A percentile compares a stretch with the other conserved stretches of the same genome.
Evolutionary conservation across 2,113 vertebrate species (phyloP).

Genomic region (Fukomys damarensis): DNA sequence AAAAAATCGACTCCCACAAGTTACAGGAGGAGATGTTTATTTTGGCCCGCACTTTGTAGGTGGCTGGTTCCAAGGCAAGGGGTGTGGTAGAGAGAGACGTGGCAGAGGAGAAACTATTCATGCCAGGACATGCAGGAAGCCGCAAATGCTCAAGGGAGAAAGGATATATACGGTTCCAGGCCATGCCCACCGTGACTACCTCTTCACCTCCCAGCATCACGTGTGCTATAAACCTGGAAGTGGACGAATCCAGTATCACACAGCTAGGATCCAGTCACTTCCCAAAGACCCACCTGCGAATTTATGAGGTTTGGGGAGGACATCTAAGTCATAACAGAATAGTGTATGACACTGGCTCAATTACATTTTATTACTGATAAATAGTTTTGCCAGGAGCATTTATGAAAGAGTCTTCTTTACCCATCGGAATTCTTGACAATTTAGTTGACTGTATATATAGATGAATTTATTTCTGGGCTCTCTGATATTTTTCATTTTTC

Average conservation of each 20-base stretch:
- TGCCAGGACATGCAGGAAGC: background rate
- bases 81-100: background rate
- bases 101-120: background rate
- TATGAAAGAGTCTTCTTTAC: background rate
- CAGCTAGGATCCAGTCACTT: background rate
- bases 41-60: background rate
- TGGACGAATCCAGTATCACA: background rate
- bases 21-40: background rate
- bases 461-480: background rate
- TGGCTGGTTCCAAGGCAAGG: background rate
- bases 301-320: background rate
- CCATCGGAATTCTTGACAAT: background rate
- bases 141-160: background rate
- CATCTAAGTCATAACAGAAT: background rate
- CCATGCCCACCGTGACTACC: background rate
- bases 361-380: background rate
- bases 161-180: background rate
- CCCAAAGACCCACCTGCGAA: background rate
- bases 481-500: background rate
- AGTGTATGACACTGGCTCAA: background rate
- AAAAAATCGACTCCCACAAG: background rate
- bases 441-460: background rate
- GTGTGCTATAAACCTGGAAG: background rate
- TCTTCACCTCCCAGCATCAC: background rate
- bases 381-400: background rate